These are phyloP conservation scores for Anas georgica DNA, from an alignment of 2,797 vertebrate genomes.

Conservation along the genomic window DNA sequence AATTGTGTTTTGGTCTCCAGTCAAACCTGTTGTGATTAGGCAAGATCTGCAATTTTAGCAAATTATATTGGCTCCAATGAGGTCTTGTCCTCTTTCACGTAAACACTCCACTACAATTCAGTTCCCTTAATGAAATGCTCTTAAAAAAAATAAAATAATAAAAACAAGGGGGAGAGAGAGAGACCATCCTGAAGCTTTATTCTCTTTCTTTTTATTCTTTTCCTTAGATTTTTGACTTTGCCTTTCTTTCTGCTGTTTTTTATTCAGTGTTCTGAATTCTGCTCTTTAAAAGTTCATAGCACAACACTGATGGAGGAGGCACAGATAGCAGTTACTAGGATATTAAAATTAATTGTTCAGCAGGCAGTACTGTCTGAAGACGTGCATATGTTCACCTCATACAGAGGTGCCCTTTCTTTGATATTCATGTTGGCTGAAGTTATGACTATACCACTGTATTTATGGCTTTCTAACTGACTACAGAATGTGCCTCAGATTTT, in stretches of 20 bases:
- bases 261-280: neutral
- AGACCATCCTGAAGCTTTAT: neutral
- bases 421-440: neutral
- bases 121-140: neutral
- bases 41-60: neutral
- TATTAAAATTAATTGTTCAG: neutral
- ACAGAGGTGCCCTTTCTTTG: neutral
- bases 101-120: neutral
- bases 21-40: neutral
- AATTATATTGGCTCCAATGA: neutral
- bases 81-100: neutral
- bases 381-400: neutral
- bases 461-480: neutral
- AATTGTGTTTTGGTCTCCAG: neutral
- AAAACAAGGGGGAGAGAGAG: neutral
- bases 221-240: neutral
- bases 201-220: neutral
- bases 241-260: slow-evolving; percentile 3
- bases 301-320: neutral
- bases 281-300: slow-evolving; percentile 38
- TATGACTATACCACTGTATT: neutral
- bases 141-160: neutral
- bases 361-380: neutral
- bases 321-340: neutral
- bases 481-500: neutral